Percentiles rank a stretch among this genome's conserved stretches.
Conservation (phyloP, 35 echinoderm and acorn worm genomes). For the Apostichopus californicus region DNA sequence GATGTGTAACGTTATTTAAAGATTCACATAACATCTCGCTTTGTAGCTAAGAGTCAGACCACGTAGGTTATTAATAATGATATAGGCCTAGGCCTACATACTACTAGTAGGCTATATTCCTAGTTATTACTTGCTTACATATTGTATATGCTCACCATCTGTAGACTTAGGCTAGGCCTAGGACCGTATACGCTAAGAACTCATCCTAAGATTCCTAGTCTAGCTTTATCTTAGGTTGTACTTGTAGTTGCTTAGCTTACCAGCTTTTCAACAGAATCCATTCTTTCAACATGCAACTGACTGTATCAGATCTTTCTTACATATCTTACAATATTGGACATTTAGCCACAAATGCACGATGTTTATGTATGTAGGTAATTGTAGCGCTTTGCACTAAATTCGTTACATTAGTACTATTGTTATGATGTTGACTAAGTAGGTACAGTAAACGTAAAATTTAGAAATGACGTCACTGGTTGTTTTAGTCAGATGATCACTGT, state of each 20-base stretch:
- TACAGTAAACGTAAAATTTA: conserved; percentile 10
- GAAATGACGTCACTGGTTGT: conserved; percentile 19
- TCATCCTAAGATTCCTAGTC: neutral
- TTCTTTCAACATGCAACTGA: neutral
- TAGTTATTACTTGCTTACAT: too few species aligned
- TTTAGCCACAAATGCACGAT: too few species aligned
- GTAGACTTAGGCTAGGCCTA: neutral
- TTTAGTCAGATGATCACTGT: conserved; percentile 19
- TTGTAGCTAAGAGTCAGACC: too few species aligned
- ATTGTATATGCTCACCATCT: neutral
- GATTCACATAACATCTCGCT: too few species aligned
- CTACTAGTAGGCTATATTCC: neutral
- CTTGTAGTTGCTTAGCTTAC: neutral
- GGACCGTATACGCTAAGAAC: neutral
- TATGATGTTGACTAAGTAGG: too few species aligned
- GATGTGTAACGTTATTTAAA: too few species aligned
- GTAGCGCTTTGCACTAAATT: too few species aligned
- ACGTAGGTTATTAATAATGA: too few species aligned
- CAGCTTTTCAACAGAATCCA: neutral
- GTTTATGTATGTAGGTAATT: too few species aligned
- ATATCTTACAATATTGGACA: too few species aligned
- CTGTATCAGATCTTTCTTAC: too few species aligned
- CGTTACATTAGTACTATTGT: too few species aligned
- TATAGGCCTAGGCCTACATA: neutral
- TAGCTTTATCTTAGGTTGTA: neutral